A percentile compares a stretch with the other conserved stretches of the same genome.
Conservation (phyloP, 2,113 vertebrate genomes). For the Arenaria interpres region DNA sequence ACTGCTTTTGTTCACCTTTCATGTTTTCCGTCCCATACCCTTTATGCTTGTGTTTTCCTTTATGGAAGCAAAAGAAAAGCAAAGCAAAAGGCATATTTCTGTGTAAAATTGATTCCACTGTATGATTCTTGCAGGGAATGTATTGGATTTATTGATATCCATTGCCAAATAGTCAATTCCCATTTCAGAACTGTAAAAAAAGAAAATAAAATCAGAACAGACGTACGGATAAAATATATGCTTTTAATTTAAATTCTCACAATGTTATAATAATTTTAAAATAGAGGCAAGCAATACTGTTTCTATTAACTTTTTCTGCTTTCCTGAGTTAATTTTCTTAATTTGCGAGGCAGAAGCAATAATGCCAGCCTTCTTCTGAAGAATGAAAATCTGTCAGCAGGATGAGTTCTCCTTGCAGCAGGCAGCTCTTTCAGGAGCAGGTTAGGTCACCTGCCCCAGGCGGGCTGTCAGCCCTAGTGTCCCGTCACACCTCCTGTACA, state of each 20-base stretch:
- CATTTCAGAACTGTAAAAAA: not conserved
- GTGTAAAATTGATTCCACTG: not conserved
- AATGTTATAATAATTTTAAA: not conserved
- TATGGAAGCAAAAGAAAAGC: not conserved
- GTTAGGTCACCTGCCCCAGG: not conserved
- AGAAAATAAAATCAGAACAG: not conserved
- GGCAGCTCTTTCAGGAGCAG: accelerated
- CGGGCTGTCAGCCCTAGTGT: not conserved
- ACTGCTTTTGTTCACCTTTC: not conserved
- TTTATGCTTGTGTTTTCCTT: not conserved
- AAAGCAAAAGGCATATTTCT: not conserved
- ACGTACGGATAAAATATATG: not conserved
- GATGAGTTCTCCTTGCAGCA: not conserved
- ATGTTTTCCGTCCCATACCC: not conserved
- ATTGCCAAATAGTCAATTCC: not conserved
- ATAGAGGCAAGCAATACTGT: not conserved
- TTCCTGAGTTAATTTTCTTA: not conserved
- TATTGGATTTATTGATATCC: not conserved
- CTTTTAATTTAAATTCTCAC: not conserved
- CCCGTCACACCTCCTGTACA: accelerated
- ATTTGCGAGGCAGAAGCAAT: not conserved
- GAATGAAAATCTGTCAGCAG: not conserved
- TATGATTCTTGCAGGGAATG: not conserved
- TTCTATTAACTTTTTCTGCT: not conserved
- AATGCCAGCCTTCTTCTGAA: not conserved